A percentile compares a stretch with the other conserved stretches of the same genome.
phyloP scores from a whole-genome alignment of 2,888 invertebrate species.

The Leucophenga maculata region DNA sequence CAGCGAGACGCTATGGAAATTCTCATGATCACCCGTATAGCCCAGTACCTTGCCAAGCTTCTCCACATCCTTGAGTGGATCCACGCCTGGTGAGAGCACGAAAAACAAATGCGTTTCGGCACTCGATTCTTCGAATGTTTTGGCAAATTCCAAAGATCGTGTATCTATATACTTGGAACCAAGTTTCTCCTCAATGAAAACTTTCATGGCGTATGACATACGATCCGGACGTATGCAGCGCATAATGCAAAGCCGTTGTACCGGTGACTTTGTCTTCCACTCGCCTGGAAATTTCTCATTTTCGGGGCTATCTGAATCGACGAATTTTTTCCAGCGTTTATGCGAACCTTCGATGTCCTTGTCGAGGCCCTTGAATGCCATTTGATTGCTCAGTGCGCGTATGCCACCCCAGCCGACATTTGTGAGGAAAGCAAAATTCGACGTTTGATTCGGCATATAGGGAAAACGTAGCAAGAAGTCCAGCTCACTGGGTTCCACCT shows the following conservation, averaged over 20 bases:
- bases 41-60: conserved; percentile 86
- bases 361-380: conserved; percentile 87
- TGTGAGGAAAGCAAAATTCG: conserved; percentile 88
- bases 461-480: conserved; percentile 92
- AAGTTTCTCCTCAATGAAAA: conserved; percentile 91
- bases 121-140: conserved; percentile 89
- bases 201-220: conserved; percentile 89
- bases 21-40: conserved; percentile 83
- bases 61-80: conserved; percentile 94
- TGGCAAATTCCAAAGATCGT: conserved; percentile 84
- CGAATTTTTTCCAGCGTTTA: conserved; percentile 93
- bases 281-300: conserved; percentile 95
- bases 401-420: conserved; percentile 88
- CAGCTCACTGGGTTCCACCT: conserved; percentile 83
- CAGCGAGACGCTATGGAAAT: conserved; percentile 93
- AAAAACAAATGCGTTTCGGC: conserved; percentile 92
- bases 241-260: conserved; percentile 94
- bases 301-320: conserved; percentile 93
- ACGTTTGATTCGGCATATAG: conserved; percentile 80
- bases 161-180: conserved; percentile 87
- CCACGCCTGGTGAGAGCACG: conserved; percentile 94
- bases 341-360: conserved; percentile 92
- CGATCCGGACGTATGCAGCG: conserved; percentile 91
- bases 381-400: conserved; percentile 81
- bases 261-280: conserved; percentile 91